Base-by-base conservation (phyloP, 2,113 vertebrate species). In the Neoarius graeffei region DNA sequence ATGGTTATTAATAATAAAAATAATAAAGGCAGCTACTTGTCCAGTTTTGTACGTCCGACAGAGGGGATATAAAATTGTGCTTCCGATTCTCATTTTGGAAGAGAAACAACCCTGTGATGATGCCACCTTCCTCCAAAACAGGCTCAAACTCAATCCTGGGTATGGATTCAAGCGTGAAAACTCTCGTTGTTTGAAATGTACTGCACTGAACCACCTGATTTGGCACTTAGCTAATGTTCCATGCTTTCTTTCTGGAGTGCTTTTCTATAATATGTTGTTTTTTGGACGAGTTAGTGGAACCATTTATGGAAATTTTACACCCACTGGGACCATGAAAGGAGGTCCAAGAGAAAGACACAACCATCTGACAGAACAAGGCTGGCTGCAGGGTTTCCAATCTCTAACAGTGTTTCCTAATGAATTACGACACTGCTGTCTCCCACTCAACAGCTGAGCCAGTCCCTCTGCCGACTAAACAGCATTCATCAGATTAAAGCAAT, bases 401-500 rank as follows among this genome's bases (percentile, higher is more conserved):
- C 56, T 17, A 81, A 17, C n/a, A 8, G 64, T 54, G n/a, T 56
- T 85, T 73, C 66, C 83, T 71, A 57, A 71, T 57, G n/a, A 85
- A 57, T 30, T 19, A 35, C 48, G 8, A 27, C 19, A 80, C 54
- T 42, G 71, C 7, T 64, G 71, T 17, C 35, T 60, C 19, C 59
- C 25, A 80, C 64, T 42, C 50, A n/a, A 42, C 81, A 71, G 74
- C 50, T 30, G n/a, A 42, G 81, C 48, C 42, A 0, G 54, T 57
- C 48, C 20, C 23, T 11, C 48, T 83, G 79, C 56, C 80, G 60
- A 35, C 56, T 35, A 23, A 81, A 13, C 56, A 35, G 17, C 27
- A 11, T 59, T 81, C 57, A 35, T 81, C 19, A 20, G 56, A 81
- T 81, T 35, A 60, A 81, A 60, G 80, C 27, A 9, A 42, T 60